Base-by-base conservation (phyloP, 2,797 vertebrate species). In the Harpagifer antarcticus region DNA sequence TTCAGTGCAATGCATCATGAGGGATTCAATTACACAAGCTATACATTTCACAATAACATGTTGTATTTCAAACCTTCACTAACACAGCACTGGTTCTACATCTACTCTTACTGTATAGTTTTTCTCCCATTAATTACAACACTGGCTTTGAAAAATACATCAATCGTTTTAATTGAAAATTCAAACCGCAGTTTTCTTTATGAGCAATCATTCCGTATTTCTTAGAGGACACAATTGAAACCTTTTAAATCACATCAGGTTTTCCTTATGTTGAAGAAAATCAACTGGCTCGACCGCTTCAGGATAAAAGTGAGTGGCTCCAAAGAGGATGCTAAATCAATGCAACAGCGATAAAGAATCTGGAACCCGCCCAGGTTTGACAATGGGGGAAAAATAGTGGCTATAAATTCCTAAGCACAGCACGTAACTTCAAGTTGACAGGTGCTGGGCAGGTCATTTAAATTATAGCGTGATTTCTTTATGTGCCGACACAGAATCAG, bases 101-200 rank as follows among this genome's bases (percentile, higher is more conserved):
- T 20, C 72, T 52, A 42, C 72, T 47, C 42, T 62, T 68, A 58
- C 74, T 55, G 74, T 3, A 23, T 52, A 15, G 37, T 66, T 71
- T 62, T 65, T 69, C 45, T 55, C 9, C 1, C 70, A 58, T 49
- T 60, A 63, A 66, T 73, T 52, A 65, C 68, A 16, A 53, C 44
- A 19, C 14, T 2, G n/a, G 53, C 12, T 19, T 37, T 49, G 27
- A 79, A 59, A 76, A 76, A 70, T 68, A 78, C 72, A 82, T 77
- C 53, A 76, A 44, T 83, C 71, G 45, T 59, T 45, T 61, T 68
- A 70, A 81, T 49, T 68, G 50, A 75, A 69, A 61, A 78, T 53
- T 69, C 50, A 81, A 83, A 68, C 53, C 47, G 45, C 58, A 27
- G 33, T 33, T 64, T 81, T 78, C 42, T 37, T 49, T 37, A 52